Evolutionary conservation across 2,113 vertebrate species (phyloP), one percentile per base, ranked within the genome.

Genomic region (Mungos mungo): DNA sequence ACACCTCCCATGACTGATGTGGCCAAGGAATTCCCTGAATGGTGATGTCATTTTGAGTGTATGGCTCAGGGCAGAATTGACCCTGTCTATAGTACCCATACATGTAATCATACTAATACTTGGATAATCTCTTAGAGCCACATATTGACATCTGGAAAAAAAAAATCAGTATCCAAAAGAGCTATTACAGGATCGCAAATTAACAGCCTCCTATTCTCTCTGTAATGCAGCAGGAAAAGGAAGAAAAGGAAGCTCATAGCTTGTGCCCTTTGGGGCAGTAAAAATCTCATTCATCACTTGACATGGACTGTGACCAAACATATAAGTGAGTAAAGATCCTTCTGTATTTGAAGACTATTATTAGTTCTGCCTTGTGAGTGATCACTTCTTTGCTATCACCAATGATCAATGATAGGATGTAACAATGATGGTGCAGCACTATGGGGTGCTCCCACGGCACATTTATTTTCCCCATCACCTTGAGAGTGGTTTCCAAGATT

Each of bases 401-500:
- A 27, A 0, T 91, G 90, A 97, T 94, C 91, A 92, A 82, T 77
- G 86, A 86, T 3, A 74, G 68, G 66, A n/a, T 31, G 25, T 18
- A 83, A 21, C 18, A 57, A 23, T 41, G 71, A 79, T 27, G 79
- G 14, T 71, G 10, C 7, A 66, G 27, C 9, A 27, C 23, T n/a
- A 3, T 21, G 18, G 33, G 47, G 8, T 45, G 63, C 1, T 57
- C 35, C 14, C 31, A 23, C 0, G 0, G 33, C n/a, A 54, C 60
- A 79, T 94, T 95, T 85, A 93, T 97, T 95, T 86, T 92, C 50
- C 18, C 72, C 80, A 81, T 88, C 47, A 96, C 80, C 94, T 92
- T 86, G 92, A 96, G 45, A 86, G 66, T 89, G 31, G 72, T 77
- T 97, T 94, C 38, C 66, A 93, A 82, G 60, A 96, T 96, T 94